These are phyloP conservation scores for Halcyon badia DNA, from an alignment of 2,797 vertebrate species.

Conservation along the genomic window DNA sequence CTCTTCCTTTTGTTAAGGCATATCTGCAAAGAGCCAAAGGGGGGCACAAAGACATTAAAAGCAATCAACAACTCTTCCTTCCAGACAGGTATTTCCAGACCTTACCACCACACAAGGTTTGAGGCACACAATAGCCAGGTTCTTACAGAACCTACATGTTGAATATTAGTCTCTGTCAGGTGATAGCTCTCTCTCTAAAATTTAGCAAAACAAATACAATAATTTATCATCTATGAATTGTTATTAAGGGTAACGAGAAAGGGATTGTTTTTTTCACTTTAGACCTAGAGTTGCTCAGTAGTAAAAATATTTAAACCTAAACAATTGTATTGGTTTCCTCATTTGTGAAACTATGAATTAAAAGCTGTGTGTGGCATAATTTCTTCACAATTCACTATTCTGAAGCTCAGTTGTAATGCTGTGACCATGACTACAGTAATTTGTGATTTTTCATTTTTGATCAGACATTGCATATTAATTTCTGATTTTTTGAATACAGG, in stretches of 20 bases:
- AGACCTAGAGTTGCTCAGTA: not conserved
- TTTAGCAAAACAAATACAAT: not conserved
- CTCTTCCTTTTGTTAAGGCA: too few species aligned
- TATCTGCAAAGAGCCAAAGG: too few species aligned
- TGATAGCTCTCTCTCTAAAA: not conserved
- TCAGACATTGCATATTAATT: not conserved
- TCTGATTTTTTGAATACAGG: not conserved
- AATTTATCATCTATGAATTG: not conserved
- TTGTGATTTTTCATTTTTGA: not conserved
- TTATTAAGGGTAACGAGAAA: not conserved
- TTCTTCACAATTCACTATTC: not conserved
- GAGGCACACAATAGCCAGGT: too few species aligned
- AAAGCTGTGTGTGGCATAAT: not conserved
- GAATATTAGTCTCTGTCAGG: not conserved
- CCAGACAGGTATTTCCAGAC: too few species aligned
- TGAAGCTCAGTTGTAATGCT: not conserved
- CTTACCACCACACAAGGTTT: too few species aligned
- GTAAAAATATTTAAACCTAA: not conserved
- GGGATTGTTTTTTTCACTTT: not conserved
- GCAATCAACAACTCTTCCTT: too few species aligned
- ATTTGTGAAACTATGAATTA: not conserved
- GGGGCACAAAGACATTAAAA: too few species aligned
- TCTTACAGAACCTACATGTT: not conserved
- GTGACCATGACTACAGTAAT: not conserved
- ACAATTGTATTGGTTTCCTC: not conserved